A percentile compares a stretch with the other conserved stretches of the same genome.
Evolutionary conservation across 2,888 invertebrate species (phyloP).

Genomic region (Thera britannica): DNA sequence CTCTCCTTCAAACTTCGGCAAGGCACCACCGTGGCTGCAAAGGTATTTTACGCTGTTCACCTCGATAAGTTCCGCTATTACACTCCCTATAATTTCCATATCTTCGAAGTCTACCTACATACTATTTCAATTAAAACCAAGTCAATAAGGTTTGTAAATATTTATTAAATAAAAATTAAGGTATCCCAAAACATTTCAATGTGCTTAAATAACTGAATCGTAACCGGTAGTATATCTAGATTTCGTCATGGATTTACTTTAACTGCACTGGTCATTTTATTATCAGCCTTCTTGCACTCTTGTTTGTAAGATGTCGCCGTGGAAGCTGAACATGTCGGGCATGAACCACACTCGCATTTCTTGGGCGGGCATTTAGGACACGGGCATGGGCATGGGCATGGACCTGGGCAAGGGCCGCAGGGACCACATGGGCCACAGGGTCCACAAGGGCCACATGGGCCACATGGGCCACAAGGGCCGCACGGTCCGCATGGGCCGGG

Average conservation of each 20-base stretch:
- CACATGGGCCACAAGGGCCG: conserved; percentile 42
- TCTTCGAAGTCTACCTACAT: conserved; percentile 13
- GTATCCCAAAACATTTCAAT: conserved; percentile 26
- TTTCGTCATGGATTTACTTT: conserved; percentile 48
- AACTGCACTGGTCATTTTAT: conserved; percentile 43
- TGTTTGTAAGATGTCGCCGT: conserved; percentile 30
- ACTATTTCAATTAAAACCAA: conserved; percentile 12
- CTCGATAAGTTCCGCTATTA: conserved; percentile 54
- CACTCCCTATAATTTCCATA: conserved; percentile 8
- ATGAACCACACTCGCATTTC: conserved; percentile 46
- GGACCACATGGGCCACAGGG: conserved; percentile 29
- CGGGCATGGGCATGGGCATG: conserved; percentile 26
- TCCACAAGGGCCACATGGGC: conserved; percentile 35
- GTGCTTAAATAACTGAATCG: conserved; percentile 26
- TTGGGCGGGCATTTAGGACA: conserved; percentile 39
- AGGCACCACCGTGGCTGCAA: conserved; percentile 68
- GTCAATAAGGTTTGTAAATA: conserved; percentile 14
- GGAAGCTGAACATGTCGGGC: conserved; percentile 44
- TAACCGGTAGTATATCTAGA: conserved; percentile 18
- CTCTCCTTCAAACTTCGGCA: conserved; percentile 56
- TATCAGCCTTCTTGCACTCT: conserved; percentile 48
- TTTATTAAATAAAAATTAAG: conserved; percentile 31
- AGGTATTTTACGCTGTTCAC: conserved; percentile 70
- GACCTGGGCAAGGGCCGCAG: conserved; percentile 23
- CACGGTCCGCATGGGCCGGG: conserved; percentile 54